A percentile compares a stretch with the other conserved stretches of the same genome.
phyloP scores from a whole-genome alignment of 2,888 invertebrate genomes.

The Leucozona laternaria region DNA sequence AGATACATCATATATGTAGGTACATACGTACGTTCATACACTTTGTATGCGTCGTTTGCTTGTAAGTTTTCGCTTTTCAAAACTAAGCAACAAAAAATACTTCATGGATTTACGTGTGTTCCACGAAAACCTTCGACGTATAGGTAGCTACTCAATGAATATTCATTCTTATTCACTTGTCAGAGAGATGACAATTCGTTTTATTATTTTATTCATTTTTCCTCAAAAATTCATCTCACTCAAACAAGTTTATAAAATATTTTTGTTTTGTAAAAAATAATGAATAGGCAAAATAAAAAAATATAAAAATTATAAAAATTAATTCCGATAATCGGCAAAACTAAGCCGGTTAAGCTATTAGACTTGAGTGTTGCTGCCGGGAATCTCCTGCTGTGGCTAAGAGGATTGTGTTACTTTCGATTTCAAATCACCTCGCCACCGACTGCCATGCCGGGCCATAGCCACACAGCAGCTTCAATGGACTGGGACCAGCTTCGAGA shows the following conservation, averaged over 20 bases:
- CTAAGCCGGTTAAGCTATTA: slow-evolving; percentile 67
- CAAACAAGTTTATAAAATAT: slow-evolving; percentile 47
- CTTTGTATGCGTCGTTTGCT: not conserved
- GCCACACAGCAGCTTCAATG: slow-evolving; percentile 3
- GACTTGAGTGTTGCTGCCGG: slow-evolving; percentile 32
- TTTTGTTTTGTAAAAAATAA: not conserved
- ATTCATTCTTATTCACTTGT: slow-evolving; percentile 43
- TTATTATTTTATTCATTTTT: not conserved
- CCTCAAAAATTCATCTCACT: slow-evolving; percentile 7
- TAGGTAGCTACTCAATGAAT: slow-evolving; percentile 48
- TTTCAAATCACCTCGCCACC: slow-evolving; percentile 62
- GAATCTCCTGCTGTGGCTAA: slow-evolving; percentile 63
- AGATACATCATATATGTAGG: not conserved
- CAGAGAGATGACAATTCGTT: slow-evolving; percentile 1
- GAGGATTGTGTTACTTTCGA: slow-evolving; percentile 70
- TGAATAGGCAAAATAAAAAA: slow-evolving; percentile 9
- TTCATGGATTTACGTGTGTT: not conserved
- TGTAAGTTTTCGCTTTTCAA: not conserved
- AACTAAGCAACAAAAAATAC: not conserved
- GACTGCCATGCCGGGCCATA: too few relatives aligned
- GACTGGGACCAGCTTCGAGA: slow-evolving; percentile 8
- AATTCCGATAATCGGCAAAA: slow-evolving; percentile 56
- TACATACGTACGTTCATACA: not conserved
- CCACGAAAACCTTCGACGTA: not conserved
- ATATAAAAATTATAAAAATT: slow-evolving; percentile 59